Evolutionary conservation across 2,113 vertebrate genomes (phyloP).

Genomic region (Passer domesticus): DNA sequence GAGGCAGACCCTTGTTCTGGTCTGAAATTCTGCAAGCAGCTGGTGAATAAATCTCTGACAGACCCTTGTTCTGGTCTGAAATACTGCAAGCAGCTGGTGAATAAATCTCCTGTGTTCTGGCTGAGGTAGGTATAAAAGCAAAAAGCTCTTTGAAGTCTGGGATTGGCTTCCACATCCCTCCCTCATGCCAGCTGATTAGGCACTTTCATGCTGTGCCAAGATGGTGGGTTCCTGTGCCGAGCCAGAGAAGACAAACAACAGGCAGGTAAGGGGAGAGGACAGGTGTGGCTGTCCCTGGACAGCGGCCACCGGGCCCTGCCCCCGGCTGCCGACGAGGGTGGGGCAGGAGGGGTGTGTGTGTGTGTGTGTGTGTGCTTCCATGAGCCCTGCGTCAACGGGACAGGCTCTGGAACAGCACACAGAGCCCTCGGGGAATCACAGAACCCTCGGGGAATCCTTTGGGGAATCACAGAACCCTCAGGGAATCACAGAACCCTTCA

Average conservation of each 20-base stretch:
- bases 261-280: background rate
- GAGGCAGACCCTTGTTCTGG: background rate
- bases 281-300: background rate
- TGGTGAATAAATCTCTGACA: conserved; percentile 1
- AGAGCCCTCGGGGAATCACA: background rate
- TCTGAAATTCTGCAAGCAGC: background rate
- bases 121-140: conserved; percentile 14
- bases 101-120: conserved; percentile 8
- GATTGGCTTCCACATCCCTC: background rate
- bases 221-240: background rate
- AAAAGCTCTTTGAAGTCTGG: conserved; percentile 33
- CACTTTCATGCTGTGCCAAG: conserved; percentile 41
- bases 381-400: fast-evolving
- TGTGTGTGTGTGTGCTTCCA: background rate
- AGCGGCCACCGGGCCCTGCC: background rate
- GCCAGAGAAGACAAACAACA: background rate
- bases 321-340: fast-evolving
- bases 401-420: fast-evolving
- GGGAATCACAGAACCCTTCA: background rate
- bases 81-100: background rate
- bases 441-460: too few relatives aligned
- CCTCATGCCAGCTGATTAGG: background rate
- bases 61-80: background rate
- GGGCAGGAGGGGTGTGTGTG: background rate
- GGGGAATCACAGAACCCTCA: too few relatives aligned